phyloP scores from a whole-genome alignment of 2,113 vertebrate species.

The Antechinus stuartii region DNA sequence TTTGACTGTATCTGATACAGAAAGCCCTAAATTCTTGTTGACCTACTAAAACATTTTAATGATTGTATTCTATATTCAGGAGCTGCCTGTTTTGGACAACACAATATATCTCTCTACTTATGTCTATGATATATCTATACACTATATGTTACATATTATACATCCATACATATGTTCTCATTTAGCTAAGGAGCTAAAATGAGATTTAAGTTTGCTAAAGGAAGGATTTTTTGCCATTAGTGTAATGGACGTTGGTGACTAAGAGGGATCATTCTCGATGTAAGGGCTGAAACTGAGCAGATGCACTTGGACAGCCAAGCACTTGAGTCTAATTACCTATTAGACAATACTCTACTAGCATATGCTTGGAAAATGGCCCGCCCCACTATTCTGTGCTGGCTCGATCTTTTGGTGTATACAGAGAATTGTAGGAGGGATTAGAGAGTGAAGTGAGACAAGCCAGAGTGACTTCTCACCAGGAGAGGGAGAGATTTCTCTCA shows the following conservation, averaged over 20 bases:
- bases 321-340: too few relatives aligned
- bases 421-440: too few relatives aligned
- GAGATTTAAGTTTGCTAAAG: not conserved
- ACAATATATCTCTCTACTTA: not conserved
- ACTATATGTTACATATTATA: not conserved
- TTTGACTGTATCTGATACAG: not conserved
- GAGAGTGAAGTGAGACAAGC: too few relatives aligned
- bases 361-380: too few relatives aligned
- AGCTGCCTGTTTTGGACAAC: not conserved
- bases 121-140: too few relatives aligned
- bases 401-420: too few relatives aligned
- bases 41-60: not conserved
- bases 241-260: not conserved
- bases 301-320: too few relatives aligned
- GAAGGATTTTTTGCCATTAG: slow-evolving; percentile 10
- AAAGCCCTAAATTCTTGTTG: not conserved
- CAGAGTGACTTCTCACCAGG: too few relatives aligned
- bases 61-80: not conserved
- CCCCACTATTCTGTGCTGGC: too few relatives aligned
- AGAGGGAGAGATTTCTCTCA: too few relatives aligned
- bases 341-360: too few relatives aligned
- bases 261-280: not conserved
- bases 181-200: not conserved
- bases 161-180: not conserved
- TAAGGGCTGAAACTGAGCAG: too few relatives aligned